Conservation (phyloP, 2,113 vertebrate species). For the Gymnogyps californianus region DNA sequence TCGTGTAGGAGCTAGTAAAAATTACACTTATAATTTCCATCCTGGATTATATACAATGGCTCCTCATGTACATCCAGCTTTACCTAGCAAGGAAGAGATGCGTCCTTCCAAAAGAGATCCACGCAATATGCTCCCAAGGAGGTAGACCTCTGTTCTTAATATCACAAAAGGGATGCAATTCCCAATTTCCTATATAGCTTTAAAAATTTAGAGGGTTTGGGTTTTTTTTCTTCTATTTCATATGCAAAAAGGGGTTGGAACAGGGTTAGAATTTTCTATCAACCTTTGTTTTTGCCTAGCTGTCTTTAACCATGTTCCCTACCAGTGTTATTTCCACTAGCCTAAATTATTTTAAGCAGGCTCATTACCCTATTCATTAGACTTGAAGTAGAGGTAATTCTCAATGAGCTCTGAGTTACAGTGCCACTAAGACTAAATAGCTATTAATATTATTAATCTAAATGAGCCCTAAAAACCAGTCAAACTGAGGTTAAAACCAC, state of each 20-base stretch:
- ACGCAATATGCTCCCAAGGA: background rate
- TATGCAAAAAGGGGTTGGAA: background rate
- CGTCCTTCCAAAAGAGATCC: background rate
- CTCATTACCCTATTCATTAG: background rate
- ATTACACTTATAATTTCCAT: background rate
- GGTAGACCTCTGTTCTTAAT: background rate
- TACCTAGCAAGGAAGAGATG: background rate
- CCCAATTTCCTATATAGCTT: background rate
- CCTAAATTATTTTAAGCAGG: slow-evolving; percentile 4
- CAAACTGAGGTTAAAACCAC: slow-evolving; percentile 40
- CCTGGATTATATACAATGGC: background rate
- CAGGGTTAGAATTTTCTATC: background rate
- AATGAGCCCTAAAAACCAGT: background rate
- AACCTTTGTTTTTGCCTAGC: background rate
- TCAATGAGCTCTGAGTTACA: background rate
- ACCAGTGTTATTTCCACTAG: background rate
- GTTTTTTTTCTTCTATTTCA: background rate
- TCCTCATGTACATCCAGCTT: background rate
- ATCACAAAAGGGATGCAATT: background rate
- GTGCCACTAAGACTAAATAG: background rate
- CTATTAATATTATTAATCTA: slow-evolving; percentile 2
- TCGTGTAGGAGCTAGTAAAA: background rate
- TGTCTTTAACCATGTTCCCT: background rate
- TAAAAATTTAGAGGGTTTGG: background rate
- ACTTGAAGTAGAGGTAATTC: background rate